Percentiles rank a stretch among this genome's conserved stretches.
phyloP scores from a whole-genome alignment of 1,140 invertebrate species.

The Neodiprion lecontei region DNA sequence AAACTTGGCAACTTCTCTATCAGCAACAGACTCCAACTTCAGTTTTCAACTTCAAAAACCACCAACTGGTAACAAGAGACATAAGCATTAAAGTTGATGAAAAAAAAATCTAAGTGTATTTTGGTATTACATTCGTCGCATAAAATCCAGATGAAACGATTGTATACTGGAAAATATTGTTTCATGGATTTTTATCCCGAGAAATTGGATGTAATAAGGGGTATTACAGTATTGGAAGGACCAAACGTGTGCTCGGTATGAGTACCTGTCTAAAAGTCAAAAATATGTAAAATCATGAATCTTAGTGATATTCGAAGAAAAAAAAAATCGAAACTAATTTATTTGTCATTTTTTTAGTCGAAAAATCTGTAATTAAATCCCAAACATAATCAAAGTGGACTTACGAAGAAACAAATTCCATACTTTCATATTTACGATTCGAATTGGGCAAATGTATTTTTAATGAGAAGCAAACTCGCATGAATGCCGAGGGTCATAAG shows the following conservation, averaged over 20 bases:
- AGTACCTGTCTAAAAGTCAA: too few relatives aligned
- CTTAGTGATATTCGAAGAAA: too few relatives aligned
- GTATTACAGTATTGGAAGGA: neutral
- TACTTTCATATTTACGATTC: too few relatives aligned
- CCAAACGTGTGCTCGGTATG: neutral
- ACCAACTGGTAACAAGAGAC: constrained; percentile 73
- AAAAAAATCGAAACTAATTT: too few relatives aligned
- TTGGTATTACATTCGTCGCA: neutral
- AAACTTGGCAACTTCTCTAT: constrained; percentile 54
- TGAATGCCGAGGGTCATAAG: too few relatives aligned
- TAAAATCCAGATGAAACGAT: neutral
- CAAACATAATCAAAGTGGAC: too few relatives aligned
- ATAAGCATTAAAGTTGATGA: constrained; percentile 65
- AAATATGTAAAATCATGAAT: too few relatives aligned
- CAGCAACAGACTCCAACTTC: constrained; percentile 46
- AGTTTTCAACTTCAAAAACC: constrained; percentile 77
- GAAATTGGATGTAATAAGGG: neutral
- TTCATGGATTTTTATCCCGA: neutral
- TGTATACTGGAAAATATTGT: neutral
- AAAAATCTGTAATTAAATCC: too few relatives aligned
- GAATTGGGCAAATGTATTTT: too few relatives aligned
- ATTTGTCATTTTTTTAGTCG: too few relatives aligned
- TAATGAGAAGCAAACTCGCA: too few relatives aligned
- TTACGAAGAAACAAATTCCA: too few relatives aligned
- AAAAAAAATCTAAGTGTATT: neutral